Evolutionary conservation across 2,113 vertebrate genomes (phyloP), one percentile per base, ranked within the genome.

Genomic region (Piaya cayana): DNA sequence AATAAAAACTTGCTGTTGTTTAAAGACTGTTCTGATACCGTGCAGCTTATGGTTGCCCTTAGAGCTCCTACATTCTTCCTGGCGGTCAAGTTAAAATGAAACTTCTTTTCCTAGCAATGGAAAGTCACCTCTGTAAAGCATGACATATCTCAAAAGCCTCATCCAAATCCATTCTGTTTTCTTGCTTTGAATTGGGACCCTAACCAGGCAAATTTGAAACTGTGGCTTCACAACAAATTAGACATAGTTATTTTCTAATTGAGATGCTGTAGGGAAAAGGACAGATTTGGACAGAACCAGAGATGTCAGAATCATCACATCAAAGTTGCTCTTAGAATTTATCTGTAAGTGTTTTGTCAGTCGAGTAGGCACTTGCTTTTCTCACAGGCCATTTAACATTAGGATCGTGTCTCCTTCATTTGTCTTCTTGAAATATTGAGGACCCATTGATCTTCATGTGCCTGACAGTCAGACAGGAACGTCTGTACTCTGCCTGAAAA

Each of bases 381-480:
- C 95, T 86, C 75, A 75, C n/a, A 74, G 86, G 32, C 90, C 90
- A 72, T 95, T 96, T 83, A 16, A 39, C 89, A 75, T 86, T 26
- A 53, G 72, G 78, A 82, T 95, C 71, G 9, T 56, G 80, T 95
- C 92, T 84, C 62, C 85, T 86, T 84, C 95, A 45, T 96, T 93
- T 88, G 88, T 96, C 97, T 81, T 63, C 52, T 15, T 88, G 96
- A 91, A 85, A 64, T 82, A 39, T 42, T 84, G 86, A 94, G 96
- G 95, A 60, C 88, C 74, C 62, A 3, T 71, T 85, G 80, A 81
- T 95, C 63, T 83, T 71, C 8, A 2, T 32, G 91, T 65, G 80
- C 69, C 96, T 97, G 97, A 84, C 95, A 97, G 92, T 49, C 62
- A 80, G 90, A 88, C 70, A 83, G 90, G 65, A 85, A 63, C 3